Evolutionary conservation across 1,140 invertebrate genomes (phyloP), one percentile per base, ranked within the genome.

Genomic region (Platyscapa corneri): DNA sequence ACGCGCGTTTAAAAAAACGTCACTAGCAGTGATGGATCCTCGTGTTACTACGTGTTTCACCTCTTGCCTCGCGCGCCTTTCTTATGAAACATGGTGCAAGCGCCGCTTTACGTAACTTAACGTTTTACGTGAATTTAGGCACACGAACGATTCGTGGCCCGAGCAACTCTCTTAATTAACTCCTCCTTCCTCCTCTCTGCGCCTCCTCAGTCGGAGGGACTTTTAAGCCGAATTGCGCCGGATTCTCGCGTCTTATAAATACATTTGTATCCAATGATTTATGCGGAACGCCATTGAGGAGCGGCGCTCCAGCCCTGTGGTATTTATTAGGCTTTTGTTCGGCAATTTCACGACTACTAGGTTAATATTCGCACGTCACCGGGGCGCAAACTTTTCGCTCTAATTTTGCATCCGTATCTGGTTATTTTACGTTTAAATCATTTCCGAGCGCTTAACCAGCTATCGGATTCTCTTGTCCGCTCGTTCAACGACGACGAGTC

Each of bases 11-110:
- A 14, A 60, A 81, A 32, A 37, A 70, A 23, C 60, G 60, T 70
- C 79, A 81, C n/a, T 70, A 72, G 18, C 80, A 75, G 49, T 83
- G 70, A 83, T 83, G 49, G 81, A 83, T 83, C 81, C 12, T 60
- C 53, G 53, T 14, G 27, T 60, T 60, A 27, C 27, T 27, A 60
- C 23, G 56, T 60, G 27, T 60, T 27, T 23, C 27, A 20, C 56
- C 23, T 60, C 56, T 60, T 60, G 10, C 53, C 37, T 27, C 27
- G 16, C 30, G 64, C 42, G 16, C 65, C n/a, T 32, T 72, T 82
- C 79, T 23, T 82, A 42, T 67, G 37, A 42, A 37, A 34, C 6
- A 32, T 80, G 64, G n/a, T n/a, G n/a, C n/a, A n/a, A n/a, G n/a
- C n/a, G n/a, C n/a, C n/a, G n/a, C n/a, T n/a, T n/a, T n/a, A n/a